Percentiles rank a stretch among this genome's conserved stretches.
These are phyloP conservation scores for Apotomis betuletana DNA, from an alignment of 2,888 invertebrate species.

Conservation along the genomic window DNA sequence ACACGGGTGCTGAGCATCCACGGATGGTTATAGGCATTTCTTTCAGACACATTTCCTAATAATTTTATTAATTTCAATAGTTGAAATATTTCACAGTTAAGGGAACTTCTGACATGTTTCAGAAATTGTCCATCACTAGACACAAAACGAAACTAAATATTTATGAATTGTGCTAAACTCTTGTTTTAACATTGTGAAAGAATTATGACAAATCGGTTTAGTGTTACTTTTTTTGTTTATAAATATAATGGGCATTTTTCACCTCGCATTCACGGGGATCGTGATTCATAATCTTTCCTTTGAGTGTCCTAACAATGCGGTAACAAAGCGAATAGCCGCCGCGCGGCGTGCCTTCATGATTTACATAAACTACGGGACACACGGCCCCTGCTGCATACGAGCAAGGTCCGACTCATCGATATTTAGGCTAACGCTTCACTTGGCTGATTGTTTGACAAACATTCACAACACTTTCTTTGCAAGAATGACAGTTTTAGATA, in stretches of 20 bases:
- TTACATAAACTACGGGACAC: conserved; percentile 36
- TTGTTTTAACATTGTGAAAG: neutral
- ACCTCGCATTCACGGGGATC: conserved; percentile 20
- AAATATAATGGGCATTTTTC: conserved; percentile 11
- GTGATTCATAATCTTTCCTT: conserved; percentile 39
- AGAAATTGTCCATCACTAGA: no score
- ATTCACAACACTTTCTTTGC: no score
- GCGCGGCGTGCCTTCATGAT: conserved; percentile 33
- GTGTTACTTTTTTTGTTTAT: conserved; percentile 10
- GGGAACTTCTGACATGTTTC: no score
- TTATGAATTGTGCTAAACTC: neutral
- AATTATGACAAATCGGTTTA: conserved; percentile 4
- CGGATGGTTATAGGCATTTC: no score
- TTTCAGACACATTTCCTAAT: no score
- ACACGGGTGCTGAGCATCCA: no score
- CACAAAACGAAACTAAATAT: neutral
- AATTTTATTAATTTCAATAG: no score
- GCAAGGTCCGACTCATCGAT: no score
- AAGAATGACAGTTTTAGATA: no score
- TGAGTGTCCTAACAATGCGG: conserved; percentile 38
- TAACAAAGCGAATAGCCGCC: conserved; percentile 35
- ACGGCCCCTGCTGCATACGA: conserved; percentile 4
- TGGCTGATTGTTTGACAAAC: no score
- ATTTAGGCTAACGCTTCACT: no score
- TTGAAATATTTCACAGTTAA: no score